phyloP scores from a whole-genome alignment of 2,797 vertebrate species.

The Taeniopygia guttata region DNA sequence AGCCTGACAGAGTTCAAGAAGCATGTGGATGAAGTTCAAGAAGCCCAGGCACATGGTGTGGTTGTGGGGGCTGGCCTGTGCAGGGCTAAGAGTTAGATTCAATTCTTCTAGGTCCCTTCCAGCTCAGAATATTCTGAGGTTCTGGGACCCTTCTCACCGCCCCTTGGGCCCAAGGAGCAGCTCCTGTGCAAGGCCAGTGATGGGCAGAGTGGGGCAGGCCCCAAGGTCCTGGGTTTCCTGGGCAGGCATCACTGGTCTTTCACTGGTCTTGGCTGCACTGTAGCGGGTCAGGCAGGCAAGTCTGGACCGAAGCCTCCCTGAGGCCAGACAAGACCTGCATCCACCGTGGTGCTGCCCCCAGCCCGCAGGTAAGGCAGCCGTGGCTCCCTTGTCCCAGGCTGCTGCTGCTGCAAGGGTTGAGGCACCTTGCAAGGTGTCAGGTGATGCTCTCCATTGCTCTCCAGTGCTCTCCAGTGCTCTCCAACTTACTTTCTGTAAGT shows the following conservation, averaged over 20 bases:
- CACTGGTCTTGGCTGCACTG: background rate
- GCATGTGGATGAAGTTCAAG: background rate
- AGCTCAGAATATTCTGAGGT: background rate
- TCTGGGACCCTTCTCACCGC: background rate
- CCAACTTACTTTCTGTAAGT: background rate
- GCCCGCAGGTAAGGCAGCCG: fast-evolving
- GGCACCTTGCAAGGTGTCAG: fast-evolving
- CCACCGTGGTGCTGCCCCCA: fast-evolving
- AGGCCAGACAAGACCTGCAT: fast-evolving
- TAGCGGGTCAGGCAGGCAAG: too few relatives aligned
- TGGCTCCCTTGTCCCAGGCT: background rate
- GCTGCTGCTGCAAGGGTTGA: background rate
- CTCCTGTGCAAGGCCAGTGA: too few relatives aligned
- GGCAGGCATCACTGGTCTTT: background rate
- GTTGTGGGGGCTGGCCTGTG: background rate
- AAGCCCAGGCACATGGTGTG: background rate
- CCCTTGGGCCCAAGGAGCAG: background rate
- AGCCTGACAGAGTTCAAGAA: background rate
- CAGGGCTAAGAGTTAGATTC: background rate
- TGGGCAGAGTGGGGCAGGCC: background rate
- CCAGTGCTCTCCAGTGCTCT: too few relatives aligned
- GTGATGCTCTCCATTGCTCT: too few relatives aligned
- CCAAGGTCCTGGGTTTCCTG: background rate
- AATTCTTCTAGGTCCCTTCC: background rate
- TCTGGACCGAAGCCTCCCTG: fast-evolving